phyloP scores from a whole-genome alignment of 2,888 invertebrate species.

The Magallana nippona region DNA sequence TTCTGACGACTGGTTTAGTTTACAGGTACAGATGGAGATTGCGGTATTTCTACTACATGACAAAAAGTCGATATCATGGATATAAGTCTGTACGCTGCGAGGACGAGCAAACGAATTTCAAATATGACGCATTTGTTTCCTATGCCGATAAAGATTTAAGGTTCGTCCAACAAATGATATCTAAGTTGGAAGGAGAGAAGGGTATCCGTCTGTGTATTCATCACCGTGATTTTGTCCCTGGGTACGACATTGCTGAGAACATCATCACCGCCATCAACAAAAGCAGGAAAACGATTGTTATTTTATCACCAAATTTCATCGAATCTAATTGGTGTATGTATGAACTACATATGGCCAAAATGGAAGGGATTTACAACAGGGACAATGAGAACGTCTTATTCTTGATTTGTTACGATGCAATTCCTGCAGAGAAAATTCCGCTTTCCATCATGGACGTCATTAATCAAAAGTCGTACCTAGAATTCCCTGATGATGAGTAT shows the following conservation, averaged over 20 bases:
- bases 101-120: constrained; percentile 44
- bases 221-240: constrained; percentile 56
- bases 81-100: neutral
- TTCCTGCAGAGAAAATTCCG: neutral
- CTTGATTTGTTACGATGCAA: constrained; percentile 10
- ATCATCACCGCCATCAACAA: constrained; percentile 53
- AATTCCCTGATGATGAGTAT: constrained; percentile 42
- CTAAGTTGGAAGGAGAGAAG: constrained; percentile 47
- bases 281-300: constrained; percentile 56
- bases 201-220: constrained; percentile 45
- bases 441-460: constrained; percentile 33
- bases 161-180: constrained; percentile 42
- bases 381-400: constrained; percentile 35
- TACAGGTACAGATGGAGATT: constrained; percentile 42
- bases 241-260: constrained; percentile 54
- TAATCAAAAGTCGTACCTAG: constrained; percentile 46
- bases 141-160: constrained; percentile 52
- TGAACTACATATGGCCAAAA: constrained; percentile 57
- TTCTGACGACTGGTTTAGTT: neutral
- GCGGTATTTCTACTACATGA: constrained; percentile 41
- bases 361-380: constrained; percentile 52
- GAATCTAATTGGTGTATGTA: constrained; percentile 57
- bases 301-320: constrained; percentile 54
- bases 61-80: neutral
- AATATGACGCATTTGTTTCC: constrained; percentile 59